Conservation (phyloP, 1,140 invertebrate species). For the Archegozetes longisetosus region DNA sequence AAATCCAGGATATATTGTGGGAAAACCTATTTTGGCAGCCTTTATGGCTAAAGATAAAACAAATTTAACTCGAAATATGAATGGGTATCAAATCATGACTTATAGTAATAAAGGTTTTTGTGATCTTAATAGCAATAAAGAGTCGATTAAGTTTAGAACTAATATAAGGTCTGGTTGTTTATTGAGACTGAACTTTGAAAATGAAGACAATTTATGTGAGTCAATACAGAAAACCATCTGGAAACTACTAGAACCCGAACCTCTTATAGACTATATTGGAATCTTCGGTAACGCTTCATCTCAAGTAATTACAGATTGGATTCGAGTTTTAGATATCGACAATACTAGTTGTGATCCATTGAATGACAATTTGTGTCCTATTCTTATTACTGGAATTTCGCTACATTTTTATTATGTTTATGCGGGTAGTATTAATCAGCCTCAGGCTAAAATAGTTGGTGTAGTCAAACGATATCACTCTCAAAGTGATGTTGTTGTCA, state of each 20-base stretch:
- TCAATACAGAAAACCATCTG: background rate
- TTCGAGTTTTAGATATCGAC: constrained; percentile 32
- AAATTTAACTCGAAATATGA: constrained; percentile 20
- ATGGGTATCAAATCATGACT: background rate
- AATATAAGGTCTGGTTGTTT: constrained; percentile 3
- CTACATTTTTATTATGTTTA: constrained; percentile 33
- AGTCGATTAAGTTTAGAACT: background rate
- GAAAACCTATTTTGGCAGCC: constrained; percentile 40
- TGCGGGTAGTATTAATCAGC: constrained; percentile 31
- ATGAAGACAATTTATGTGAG: background rate
- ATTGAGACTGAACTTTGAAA: background rate
- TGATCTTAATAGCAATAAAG: background rate
- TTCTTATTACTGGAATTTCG: constrained; percentile 33
- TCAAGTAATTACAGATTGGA: constrained; percentile 36
- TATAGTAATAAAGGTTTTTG: background rate
- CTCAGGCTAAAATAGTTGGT: constrained; percentile 35
- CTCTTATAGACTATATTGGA: constrained; percentile 31
- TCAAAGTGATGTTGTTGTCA: background rate
- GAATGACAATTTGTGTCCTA: constrained; percentile 25
- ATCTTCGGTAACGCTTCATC: constrained; percentile 40
- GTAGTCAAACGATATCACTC: constrained; percentile 27
- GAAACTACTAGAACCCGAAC: background rate
- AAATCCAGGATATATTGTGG: constrained; percentile 45
- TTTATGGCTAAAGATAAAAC: constrained; percentile 18
- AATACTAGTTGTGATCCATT: constrained; percentile 18